Base-by-base conservation (phyloP, 1,140 invertebrate species). In the Notospermus geniculatus region DNA sequence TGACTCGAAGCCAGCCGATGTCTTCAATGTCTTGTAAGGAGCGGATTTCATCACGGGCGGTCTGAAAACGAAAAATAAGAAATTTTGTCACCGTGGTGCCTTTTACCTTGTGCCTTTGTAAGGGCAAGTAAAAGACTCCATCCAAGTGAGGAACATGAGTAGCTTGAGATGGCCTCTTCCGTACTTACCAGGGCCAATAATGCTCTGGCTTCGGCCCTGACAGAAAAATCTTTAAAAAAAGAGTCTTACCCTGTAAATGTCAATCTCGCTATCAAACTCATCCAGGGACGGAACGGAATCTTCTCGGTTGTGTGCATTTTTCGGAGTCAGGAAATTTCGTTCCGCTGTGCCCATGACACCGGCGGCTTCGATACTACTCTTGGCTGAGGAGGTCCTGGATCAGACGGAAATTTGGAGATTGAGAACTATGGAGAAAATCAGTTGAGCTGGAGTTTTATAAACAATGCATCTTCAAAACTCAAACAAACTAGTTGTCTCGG, bases 251-350 rank as follows among this genome's bases (percentile, higher is more conserved):
- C 67, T 72, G 64, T 81, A 81, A 41, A 80, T 77, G 46, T 79
- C 77, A 57, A 81, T 81, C 66, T 81, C 80, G 52, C 63, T 58
- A 67, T 81, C 76, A 72, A 81, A 81, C 59, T 81, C 78, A 64
- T 80, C 78, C 56, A 80, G 66, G 22, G 73, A 70, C 2, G 78
- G 80, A 0, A 79, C 67, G n/a, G 63, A 62, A 36, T 70, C 70
- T 46, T 74, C 71, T 22, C 71, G 68, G 32, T 76, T 69, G 1
- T 60, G 57, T 9, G 43, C 54, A 43, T 71, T 69, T 63, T 80
- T 79, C 7, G 77, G 76, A 0, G 79, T 75, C 1, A 80, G 70
- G 67, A 80, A 80, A 17, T 73, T 71, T 57, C 73, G 68, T 54
- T 79, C 75, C 5, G 74, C 77, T 43, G 69, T 76, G 36, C 73